phyloP scores from a whole-genome alignment of 2,797 vertebrate genomes.

The Siniperca undulata region DNA sequence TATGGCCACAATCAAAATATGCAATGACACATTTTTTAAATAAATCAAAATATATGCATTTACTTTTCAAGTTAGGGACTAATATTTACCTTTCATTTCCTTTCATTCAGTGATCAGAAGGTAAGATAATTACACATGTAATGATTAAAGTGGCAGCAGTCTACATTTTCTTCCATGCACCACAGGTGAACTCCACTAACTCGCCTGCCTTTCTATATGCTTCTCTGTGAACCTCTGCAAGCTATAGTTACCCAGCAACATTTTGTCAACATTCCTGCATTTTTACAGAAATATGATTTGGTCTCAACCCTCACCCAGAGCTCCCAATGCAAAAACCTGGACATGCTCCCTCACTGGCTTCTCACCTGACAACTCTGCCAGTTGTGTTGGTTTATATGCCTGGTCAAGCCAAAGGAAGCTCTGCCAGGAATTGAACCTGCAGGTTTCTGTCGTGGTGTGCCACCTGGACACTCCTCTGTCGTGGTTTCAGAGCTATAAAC shows the following conservation, averaged over 20 bases:
- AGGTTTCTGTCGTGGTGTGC: slow-evolving; percentile 25
- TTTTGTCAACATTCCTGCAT: slow-evolving; percentile 3
- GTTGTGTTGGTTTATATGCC: slow-evolving; percentile 22
- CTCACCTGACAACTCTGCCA: slow-evolving; percentile 6
- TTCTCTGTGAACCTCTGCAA: not conserved
- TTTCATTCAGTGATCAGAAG: not conserved
- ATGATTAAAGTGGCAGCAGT: not conserved
- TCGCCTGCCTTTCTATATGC: not conserved
- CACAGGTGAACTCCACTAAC: too few relatives aligned
- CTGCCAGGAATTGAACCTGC: slow-evolving; percentile 13
- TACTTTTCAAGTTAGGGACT: not conserved
- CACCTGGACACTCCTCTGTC: slow-evolving; percentile 35
- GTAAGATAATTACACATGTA: not conserved
- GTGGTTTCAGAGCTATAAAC: not conserved
- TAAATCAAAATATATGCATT: not conserved
- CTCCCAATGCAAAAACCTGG: not conserved
- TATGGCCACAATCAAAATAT: not conserved
- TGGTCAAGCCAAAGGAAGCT: slow-evolving; percentile 14
- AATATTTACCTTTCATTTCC: not conserved
- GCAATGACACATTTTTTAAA: too few relatives aligned
- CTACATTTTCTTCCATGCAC: not conserved
- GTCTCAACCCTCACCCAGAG: not conserved
- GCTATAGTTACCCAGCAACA: not conserved
- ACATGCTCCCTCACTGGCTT: slow-evolving; percentile 8
- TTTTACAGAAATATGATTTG: not conserved